These are phyloP conservation scores for Accipiter cooperii DNA, from an alignment of 2,113 vertebrate species.

Conservation along the genomic window DNA sequence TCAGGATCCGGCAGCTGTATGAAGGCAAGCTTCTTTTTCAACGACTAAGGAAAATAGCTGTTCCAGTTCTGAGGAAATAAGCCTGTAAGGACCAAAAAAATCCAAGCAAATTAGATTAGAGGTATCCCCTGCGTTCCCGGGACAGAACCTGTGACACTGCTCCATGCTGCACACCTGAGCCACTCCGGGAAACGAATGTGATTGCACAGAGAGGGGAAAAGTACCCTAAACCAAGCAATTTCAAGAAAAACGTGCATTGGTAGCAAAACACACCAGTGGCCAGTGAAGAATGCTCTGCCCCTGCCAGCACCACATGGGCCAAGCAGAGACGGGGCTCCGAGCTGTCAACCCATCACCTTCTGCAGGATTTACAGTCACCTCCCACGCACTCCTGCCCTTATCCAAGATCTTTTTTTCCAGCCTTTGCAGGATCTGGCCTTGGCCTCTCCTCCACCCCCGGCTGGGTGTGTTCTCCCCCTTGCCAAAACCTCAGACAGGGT, in stretches of 20 bases:
- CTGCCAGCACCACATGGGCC: neutral
- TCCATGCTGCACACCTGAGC: too few relatives aligned
- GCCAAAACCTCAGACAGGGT: neutral
- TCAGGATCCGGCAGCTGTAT: neutral
- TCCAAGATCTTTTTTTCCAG: neutral
- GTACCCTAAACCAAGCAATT: neutral
- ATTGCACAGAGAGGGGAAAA: accelerated
- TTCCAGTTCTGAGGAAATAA: neutral
- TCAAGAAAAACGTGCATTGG: neutral
- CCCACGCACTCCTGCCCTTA: neutral
- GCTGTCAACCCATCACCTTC: neutral
- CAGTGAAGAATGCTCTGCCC: neutral
- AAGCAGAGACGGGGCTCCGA: neutral
- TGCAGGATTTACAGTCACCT: neutral
- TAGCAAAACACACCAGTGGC: neutral
- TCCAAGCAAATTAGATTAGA: neutral
- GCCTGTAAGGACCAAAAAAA: neutral
- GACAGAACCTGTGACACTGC: accelerated
- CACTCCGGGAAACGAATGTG: accelerated
- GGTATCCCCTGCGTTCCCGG: accelerated
- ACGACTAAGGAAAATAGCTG: neutral
- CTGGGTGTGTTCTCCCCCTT: neutral
- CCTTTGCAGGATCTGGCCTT: neutral
- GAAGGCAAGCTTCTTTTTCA: neutral
- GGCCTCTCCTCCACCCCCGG: neutral